phyloP scores from a whole-genome alignment of 1,140 invertebrate genomes.

The Limonius californicus region DNA sequence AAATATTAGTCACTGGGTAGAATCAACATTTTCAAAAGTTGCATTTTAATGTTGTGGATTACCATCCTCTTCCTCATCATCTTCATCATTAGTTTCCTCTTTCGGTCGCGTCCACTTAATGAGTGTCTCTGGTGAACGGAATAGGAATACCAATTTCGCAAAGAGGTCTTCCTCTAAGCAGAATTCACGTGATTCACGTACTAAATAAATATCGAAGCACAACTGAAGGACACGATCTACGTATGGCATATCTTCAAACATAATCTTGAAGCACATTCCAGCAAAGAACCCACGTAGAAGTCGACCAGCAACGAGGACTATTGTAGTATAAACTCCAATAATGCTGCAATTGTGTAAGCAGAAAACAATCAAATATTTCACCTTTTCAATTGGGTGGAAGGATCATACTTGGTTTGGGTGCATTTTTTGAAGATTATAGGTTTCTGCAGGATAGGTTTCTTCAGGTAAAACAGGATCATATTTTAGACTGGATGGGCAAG shows the following conservation, averaged over 20 bases:
- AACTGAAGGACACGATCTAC: conserved; percentile 91
- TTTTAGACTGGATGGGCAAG: too few relatives aligned
- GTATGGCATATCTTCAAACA: conserved; percentile 96
- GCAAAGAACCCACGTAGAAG: conserved; percentile 83
- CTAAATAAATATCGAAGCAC: conserved; percentile 95
- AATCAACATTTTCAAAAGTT: too few relatives aligned
- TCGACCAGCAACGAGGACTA: conserved; percentile 90
- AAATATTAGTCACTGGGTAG: too few relatives aligned
- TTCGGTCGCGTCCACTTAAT: conserved; percentile 87
- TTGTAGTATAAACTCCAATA: conserved; percentile 93
- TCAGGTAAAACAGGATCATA: too few relatives aligned
- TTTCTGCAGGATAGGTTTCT: too few relatives aligned
- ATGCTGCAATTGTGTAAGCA: conserved; percentile 68
- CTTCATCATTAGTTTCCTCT: conserved; percentile 45
- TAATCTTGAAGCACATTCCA: conserved; percentile 85
- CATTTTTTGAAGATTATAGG: too few relatives aligned
- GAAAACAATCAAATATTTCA: too few relatives aligned
- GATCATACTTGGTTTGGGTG: too few relatives aligned
- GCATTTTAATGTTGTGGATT: too few relatives aligned
- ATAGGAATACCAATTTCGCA: conserved; percentile 97
- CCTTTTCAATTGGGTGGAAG: too few relatives aligned
- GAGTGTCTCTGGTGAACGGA: conserved; percentile 94
- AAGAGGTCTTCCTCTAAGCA: conserved; percentile 96
- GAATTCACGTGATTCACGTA: conserved; percentile 91
- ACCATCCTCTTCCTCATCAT: conserved; percentile 35